Conservation (phyloP, 2,888 invertebrate species). For the Cerceris ruficornis region DNA sequence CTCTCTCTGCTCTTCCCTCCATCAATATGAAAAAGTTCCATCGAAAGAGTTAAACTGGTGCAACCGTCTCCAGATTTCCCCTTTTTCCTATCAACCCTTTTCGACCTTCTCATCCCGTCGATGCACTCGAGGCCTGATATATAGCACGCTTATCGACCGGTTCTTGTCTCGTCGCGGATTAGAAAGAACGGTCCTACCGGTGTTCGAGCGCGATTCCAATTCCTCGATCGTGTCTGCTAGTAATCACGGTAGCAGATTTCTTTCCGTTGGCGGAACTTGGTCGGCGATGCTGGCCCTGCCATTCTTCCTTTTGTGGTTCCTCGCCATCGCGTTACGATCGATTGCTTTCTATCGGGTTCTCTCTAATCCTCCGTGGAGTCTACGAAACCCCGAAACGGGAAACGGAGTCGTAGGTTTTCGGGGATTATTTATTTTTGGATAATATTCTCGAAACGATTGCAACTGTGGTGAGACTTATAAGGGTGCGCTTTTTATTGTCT, state of each 20-base stretch:
- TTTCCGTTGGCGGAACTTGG: conserved; percentile 42
- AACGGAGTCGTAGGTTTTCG: not conserved
- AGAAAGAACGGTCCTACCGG: conserved; percentile 58
- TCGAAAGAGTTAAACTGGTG: conserved; percentile 39
- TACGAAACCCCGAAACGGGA: conserved; percentile 14
- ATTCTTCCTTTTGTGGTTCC: conserved; percentile 35
- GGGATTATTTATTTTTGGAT: too few relatives aligned
- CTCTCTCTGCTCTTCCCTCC: too few relatives aligned
- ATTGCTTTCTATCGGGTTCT: conserved; percentile 36
- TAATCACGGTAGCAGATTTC: conserved; percentile 52
- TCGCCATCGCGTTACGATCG: conserved; percentile 45
- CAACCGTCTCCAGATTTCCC: conserved; percentile 42
- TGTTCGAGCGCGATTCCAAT: conserved; percentile 58
- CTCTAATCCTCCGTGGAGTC: conserved; percentile 38
- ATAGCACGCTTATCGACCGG: conserved; percentile 62
- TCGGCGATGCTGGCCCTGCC: conserved; percentile 9
- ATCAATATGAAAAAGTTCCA: conserved; percentile 32
- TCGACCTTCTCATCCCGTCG: conserved; percentile 53
- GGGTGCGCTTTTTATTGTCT: too few relatives aligned
- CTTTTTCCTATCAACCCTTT: conserved; percentile 26
- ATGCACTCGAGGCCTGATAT: conserved; percentile 40
- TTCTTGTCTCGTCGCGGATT: conserved; percentile 65
- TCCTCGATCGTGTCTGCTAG: conserved; percentile 53
- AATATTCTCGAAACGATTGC: too few relatives aligned
- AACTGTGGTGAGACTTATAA: too few relatives aligned